A percentile compares a stretch with the other conserved stretches of the same genome.
Conservation (phyloP, 2,888 invertebrate genomes). For the Coelinius sp. region DNA sequence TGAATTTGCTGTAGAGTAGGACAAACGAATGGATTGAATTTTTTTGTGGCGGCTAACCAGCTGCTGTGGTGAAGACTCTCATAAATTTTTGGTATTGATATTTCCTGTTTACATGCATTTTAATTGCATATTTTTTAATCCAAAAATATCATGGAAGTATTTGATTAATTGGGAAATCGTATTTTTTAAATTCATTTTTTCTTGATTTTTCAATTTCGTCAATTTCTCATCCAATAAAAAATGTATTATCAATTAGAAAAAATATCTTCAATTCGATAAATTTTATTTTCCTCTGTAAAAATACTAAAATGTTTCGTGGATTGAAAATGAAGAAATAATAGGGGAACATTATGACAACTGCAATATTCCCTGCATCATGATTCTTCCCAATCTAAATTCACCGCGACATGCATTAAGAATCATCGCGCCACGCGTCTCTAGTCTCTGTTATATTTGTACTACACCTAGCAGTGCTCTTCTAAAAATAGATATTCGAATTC, state of each 20-base stretch:
- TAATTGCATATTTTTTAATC: no score
- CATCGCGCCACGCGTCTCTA: conserved; percentile 27
- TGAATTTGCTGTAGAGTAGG: not conserved
- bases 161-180: no score
- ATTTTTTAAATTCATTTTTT: no score
- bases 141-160: no score
- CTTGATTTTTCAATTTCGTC: no score
- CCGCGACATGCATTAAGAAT: conserved; percentile 22
- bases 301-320: no score
- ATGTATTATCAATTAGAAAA: no score
- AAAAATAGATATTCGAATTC: conserved; percentile 59
- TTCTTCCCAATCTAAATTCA: not conserved
- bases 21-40: not conserved
- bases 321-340: not conserved
- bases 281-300: no score
- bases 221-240: no score
- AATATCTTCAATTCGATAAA: no score
- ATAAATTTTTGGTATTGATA: not conserved
- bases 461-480: conserved; percentile 56
- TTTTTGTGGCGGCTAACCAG: not conserved
- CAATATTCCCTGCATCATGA: not conserved
- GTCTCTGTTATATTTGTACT: conserved; percentile 48
- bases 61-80: not conserved
- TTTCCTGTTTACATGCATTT: not conserved
- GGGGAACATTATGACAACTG: not conserved